These are phyloP conservation scores for Phrynocephalus guinanensis DNA, from an alignment of 2,797 vertebrate species.

Conservation along the genomic window DNA sequence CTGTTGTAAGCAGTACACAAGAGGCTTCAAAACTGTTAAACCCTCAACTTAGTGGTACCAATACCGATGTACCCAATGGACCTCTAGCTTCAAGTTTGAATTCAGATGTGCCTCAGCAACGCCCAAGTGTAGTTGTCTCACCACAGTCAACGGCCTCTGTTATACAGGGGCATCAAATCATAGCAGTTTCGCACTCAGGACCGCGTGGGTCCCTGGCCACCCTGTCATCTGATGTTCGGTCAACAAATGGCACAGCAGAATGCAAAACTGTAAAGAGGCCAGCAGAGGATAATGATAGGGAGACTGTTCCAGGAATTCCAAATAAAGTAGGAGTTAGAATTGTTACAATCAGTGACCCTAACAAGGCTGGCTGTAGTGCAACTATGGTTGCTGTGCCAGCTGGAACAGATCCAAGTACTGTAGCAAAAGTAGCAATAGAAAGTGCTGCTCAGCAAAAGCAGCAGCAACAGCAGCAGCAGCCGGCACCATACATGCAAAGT, in stretches of 20 bases:
- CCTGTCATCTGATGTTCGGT: constrained; percentile 80
- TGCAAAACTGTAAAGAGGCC: constrained; percentile 92
- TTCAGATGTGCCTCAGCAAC: constrained; percentile 89
- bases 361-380: constrained; percentile 96
- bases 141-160: constrained; percentile 85
- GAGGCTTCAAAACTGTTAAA: constrained; percentile 80
- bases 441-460: constrained; percentile 97
- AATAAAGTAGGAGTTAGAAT: constrained; percentile 98
- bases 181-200: constrained; percentile 83
- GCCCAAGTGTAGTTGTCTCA: constrained; percentile 88
- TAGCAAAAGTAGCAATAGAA: constrained; percentile 99
- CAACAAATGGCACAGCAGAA: constrained; percentile 91
- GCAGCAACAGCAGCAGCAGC: constrained; percentile 90
- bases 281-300: constrained; percentile 89
- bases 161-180: constrained; percentile 86
- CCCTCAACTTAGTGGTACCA: constrained; percentile 84
- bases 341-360: constrained; percentile 99
- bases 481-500: constrained; percentile 85
- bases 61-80: constrained; percentile 92
- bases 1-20: constrained; percentile 79
- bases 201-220: constrained; percentile 80
- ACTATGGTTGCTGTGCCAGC: constrained; percentile 99
- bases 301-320: constrained; percentile 90
- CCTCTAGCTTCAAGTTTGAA: constrained; percentile 88
- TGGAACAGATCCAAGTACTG: constrained; percentile 97